These are phyloP conservation scores for Campopleginae sp. DNA, from an alignment of 2,888 invertebrate genomes.

Conservation along the genomic window DNA sequence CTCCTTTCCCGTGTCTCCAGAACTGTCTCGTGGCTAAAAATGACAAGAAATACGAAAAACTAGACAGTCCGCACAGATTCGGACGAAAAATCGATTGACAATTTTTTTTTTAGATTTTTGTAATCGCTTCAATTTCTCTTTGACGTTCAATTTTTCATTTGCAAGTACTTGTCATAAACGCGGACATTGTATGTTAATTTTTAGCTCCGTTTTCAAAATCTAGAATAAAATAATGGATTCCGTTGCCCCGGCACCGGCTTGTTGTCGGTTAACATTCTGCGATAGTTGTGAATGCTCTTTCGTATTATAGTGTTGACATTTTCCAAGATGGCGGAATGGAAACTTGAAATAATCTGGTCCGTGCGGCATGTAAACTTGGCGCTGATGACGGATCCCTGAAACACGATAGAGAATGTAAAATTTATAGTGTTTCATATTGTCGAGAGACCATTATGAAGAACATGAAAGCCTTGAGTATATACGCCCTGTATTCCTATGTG, in stretches of 20 bases:
- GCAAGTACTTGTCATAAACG: no score
- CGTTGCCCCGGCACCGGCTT: not conserved
- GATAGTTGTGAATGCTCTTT: not conserved
- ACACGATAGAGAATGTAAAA: conserved; percentile 58
- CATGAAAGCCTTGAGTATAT: conserved; percentile 9
- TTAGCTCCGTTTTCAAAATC: no score
- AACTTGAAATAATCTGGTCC: not conserved
- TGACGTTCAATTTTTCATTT: no score
- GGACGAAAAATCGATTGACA: no score
- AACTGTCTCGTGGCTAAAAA: no score
- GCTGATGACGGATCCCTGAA: conserved; percentile 24
- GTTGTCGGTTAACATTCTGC: not conserved
- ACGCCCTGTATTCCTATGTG: conserved; percentile 6
- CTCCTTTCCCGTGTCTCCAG: no score
- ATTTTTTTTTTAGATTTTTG: no score
- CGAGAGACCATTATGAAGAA: conserved; percentile 63
- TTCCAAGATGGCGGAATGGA: conserved; percentile 8
- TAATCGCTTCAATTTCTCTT: no score
- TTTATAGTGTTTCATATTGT: conserved; percentile 69
- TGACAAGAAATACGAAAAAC: no score
- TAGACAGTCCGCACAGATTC: no score
- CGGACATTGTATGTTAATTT: no score
- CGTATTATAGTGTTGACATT: not conserved
- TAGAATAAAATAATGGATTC: no score
- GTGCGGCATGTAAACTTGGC: not conserved